phyloP scores from a whole-genome alignment of 2,797 vertebrate genomes.

The Streptopelia turtur region DNA sequence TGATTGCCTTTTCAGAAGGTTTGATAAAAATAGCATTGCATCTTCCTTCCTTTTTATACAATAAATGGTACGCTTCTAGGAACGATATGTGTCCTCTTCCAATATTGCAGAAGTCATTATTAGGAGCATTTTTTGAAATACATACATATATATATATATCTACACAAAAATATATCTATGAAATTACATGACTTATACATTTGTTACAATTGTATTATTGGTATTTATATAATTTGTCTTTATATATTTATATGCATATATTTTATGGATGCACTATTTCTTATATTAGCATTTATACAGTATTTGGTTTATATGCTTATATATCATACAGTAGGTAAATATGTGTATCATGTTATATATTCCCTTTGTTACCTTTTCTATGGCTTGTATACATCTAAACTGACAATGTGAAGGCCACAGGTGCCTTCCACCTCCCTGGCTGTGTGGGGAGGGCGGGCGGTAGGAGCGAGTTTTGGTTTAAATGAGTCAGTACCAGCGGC shows the following conservation, averaged over 20 bases:
- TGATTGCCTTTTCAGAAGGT: not conserved
- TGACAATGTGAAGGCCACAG: not conserved
- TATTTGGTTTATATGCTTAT: not conserved
- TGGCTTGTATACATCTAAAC: not conserved
- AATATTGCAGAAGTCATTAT: not conserved
- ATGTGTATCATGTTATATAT: not conserved
- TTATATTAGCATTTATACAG: not conserved
- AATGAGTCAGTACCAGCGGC: not conserved
- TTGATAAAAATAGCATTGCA: not conserved
- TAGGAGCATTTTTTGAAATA: not conserved
- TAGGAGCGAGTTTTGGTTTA: rapidly evolving
- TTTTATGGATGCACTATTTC: not conserved
- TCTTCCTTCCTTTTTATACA: not conserved
- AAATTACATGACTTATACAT: not conserved
- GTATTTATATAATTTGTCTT: not conserved
- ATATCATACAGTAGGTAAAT: not conserved
- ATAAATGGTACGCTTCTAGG: not conserved
- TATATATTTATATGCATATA: not conserved
- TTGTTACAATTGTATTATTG: not conserved
- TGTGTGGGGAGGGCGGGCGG: not conserved
- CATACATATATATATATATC: rapidly evolving
- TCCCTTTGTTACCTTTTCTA: not conserved
- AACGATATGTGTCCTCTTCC: not conserved
- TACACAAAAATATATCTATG: too few relatives aligned
- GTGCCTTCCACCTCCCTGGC: not conserved